phyloP scores from a whole-genome alignment of 1,140 invertebrate species.

The Ericerus pela region DNA sequence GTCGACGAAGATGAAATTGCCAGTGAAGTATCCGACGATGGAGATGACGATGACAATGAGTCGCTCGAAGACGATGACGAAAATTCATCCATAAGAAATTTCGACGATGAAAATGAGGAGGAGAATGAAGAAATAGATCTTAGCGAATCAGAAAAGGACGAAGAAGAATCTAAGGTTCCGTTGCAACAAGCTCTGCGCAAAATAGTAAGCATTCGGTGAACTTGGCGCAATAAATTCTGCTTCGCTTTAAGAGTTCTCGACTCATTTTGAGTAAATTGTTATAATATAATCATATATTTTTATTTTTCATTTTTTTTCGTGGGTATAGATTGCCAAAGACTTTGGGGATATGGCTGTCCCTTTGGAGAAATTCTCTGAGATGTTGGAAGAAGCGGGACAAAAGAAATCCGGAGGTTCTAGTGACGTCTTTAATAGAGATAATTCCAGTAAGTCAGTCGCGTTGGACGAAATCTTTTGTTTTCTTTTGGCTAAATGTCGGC shows the following conservation, averaged over 20 bases:
- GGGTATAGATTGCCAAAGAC: constrained; percentile 30
- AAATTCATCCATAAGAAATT: constrained; percentile 28
- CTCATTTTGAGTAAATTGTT: background rate
- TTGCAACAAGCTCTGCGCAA: constrained; percentile 16
- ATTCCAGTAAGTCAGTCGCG: constrained; percentile 7
- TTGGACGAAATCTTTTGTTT: background rate
- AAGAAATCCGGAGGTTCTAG: constrained; percentile 15
- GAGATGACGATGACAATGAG: constrained; percentile 32
- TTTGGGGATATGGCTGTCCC: constrained; percentile 41
- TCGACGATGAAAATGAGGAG: constrained; percentile 25
- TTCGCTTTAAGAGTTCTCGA: background rate
- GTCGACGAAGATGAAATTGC: constrained; percentile 27
- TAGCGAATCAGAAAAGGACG: constrained; percentile 22
- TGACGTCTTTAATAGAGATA: constrained; percentile 15
- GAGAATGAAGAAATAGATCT: constrained; percentile 16
- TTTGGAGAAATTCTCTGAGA: constrained; percentile 54
- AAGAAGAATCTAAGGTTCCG: constrained; percentile 8
- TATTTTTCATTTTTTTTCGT: constrained; percentile 14
- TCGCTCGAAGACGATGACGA: constrained; percentile 26
- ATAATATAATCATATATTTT: background rate
- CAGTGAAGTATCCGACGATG: no score
- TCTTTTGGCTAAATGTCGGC: background rate
- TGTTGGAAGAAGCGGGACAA: constrained; percentile 48
- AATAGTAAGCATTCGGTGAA: constrained; percentile 23
- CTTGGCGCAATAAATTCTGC: constrained; percentile 22